phyloP scores from a whole-genome alignment of 2,888 invertebrate species.

The Diarsia brunnea region DNA sequence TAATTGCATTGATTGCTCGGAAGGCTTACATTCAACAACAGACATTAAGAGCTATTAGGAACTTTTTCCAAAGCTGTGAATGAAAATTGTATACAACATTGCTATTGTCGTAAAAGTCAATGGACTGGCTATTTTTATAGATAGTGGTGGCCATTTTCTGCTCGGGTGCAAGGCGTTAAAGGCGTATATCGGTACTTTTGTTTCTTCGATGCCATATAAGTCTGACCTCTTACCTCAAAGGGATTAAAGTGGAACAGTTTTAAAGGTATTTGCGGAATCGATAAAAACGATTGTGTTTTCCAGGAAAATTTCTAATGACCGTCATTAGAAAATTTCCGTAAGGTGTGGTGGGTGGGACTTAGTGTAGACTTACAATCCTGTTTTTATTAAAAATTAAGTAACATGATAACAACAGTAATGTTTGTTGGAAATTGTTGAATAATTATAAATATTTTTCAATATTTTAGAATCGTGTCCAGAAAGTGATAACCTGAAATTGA shows the following conservation, averaged over 20 bases:
- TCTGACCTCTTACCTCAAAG: slow-evolving; percentile 2
- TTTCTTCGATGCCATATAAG: neutral
- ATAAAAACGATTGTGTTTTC: slow-evolving; percentile 7
- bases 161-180: slow-evolving; percentile 1
- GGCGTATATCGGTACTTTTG: slow-evolving; percentile 4
- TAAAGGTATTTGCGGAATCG: slow-evolving; percentile 1
- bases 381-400: no score
- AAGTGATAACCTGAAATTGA: neutral
- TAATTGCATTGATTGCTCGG: slow-evolving; percentile 5
- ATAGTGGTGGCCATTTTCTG: slow-evolving; percentile 25
- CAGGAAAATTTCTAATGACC: neutral
- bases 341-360: neutral
- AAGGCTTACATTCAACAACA: slow-evolving; percentile 16
- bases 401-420: neutral
- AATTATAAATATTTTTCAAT: slow-evolving; percentile 2
- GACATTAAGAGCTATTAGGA: neutral
- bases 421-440: neutral
- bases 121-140: slow-evolving; percentile 45
- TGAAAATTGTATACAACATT: slow-evolving; percentile 19
- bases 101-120: slow-evolving; percentile 42
- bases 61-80: slow-evolving; percentile 35
- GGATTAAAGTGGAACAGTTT: neutral
- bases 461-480: neutral
- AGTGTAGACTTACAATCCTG: neutral
- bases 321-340: no score